Base-by-base conservation (phyloP, 2,113 vertebrate species). In the Gadus macrocephalus region DNA sequence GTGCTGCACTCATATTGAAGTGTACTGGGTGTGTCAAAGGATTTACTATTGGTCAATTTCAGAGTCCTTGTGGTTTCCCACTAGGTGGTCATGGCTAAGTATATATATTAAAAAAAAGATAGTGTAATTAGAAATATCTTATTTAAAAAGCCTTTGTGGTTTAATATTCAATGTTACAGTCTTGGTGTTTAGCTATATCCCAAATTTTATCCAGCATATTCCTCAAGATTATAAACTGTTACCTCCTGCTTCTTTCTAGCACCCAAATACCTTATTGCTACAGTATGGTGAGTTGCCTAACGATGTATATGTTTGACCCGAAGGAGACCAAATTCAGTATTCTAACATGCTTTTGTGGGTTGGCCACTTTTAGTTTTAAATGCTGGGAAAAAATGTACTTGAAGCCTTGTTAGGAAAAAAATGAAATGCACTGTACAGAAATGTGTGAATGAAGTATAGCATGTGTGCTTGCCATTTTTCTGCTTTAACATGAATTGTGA, bases 291-390 rank as follows among this genome's bases (percentile, higher is more conserved):
- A 87, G 82, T 81, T 86, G 78, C 87, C 82, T 78, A 80, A 83
- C 72, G 70, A 83, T 86, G 80, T 85, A 83, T 75, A 86, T 85
- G 79, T 85, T 84, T 81, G 81, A 85, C 78, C 85, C 25, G 82
- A 84, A 86, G 86, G 85, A 91, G 88, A 92, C 89, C 90, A 90
- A 91, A 90, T 87, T 88, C 90, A 92, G 91, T 91, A 90, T 92
- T 92, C 84, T 86, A 83, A 80, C 78, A 86, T 83, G 86, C 87
- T 82, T 78, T 89, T 80, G 89, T 88, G 76, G 78, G 81, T 90
- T 91, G 90, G 88, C 89, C 87, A 87, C 90, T 90, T 91, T 82
- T 62, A 70, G 81, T 86, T 88, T 70, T 85, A 17, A 58, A 3
- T 81, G 86, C 83, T 72, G 81, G 74, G 83, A 77, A 80, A 90